Conservation (phyloP, 1,140 invertebrate species). For the Heliconius congener region DNA sequence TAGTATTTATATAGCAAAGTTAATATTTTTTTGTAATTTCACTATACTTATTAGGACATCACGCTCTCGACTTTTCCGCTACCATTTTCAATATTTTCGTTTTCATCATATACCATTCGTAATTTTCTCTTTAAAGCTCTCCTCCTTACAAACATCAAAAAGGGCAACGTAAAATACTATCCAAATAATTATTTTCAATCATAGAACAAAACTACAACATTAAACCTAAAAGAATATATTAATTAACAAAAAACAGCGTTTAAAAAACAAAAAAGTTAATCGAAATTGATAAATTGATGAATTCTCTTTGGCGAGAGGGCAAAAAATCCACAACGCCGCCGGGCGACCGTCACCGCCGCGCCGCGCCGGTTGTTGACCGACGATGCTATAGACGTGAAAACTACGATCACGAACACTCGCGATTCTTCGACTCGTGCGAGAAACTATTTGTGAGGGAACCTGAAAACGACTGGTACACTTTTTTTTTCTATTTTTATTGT, state of each 20-base stretch:
- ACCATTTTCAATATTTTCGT: too few species aligned
- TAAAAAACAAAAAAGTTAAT: neutral
- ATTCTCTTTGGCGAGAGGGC: neutral
- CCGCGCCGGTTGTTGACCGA: constrained; percentile 38
- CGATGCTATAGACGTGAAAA: constrained; percentile 27
- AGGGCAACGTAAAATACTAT: too few species aligned
- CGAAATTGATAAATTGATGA: constrained; percentile 5
- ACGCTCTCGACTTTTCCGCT: too few species aligned
- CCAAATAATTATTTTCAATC: too few species aligned
- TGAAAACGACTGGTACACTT: neutral
- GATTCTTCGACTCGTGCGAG: constrained; percentile 18
- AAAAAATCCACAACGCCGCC: neutral
- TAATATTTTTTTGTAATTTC: too few species aligned
- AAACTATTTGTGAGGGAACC: constrained; percentile 11
- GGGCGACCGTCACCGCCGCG: constrained; percentile 21
- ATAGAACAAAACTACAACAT: too few species aligned
- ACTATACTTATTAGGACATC: too few species aligned
- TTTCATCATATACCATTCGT: too few species aligned
- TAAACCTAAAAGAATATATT: too few species aligned
- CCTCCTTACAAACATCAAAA: too few species aligned
- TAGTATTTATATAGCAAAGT: too few species aligned
- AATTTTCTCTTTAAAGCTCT: too few species aligned
- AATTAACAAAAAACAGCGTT: neutral
- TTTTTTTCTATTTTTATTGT: neutral
- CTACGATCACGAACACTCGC: constrained; percentile 20